Base-by-base conservation (phyloP, 2,113 vertebrate species). In the Leptosomus discolor region DNA sequence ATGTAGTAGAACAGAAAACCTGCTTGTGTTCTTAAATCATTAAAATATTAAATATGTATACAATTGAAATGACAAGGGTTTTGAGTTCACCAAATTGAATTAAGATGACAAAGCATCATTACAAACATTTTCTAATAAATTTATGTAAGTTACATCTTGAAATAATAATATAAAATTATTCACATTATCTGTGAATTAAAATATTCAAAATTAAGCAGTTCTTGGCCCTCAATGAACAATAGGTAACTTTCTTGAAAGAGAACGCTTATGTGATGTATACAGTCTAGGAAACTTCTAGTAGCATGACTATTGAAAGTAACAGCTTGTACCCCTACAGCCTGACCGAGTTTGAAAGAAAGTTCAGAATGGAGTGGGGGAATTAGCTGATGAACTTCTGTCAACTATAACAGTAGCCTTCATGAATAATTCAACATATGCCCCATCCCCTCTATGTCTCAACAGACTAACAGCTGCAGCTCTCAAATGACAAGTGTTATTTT, bases 301-400 rank as follows among this genome's bases (percentile, higher is more conserved):
- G 32, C 43, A 36, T 57, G 48, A 58, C 77, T 89, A 75, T 86
- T 85, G 75, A 68, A 94, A 94, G n/a, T 60, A 96, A 96, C 81
- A 94, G 81, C 87, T 94, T 93, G 84, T 90, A 90, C 50, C 85
- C 34, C 65, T 85, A 50, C 60, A 87, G 53, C 65, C 69, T 88
- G 77, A 89, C 50, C 2, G 18, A 94, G 60, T 95, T 71, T 63
- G 36, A 84, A 92, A 90, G 41, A 87, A 94, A 96, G 87, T 93
- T 96, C 74, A 87, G 85, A 92, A 96, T 64, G 36, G 70, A 96
- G 74, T 73, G 36, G 85, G 73, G 92, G 65, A 94, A 97, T 94
- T 96, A 96, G 74, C 90, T 96, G 93, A 73, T 96, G 92, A 96
- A 96, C 90, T 96, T 96, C 90, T 92, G 84, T 96, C 81, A 95